Percentiles rank a stretch among this genome's conserved stretches.
Conservation (phyloP, 1,140 invertebrate species). For the Coenobita brevimanus region DNA sequence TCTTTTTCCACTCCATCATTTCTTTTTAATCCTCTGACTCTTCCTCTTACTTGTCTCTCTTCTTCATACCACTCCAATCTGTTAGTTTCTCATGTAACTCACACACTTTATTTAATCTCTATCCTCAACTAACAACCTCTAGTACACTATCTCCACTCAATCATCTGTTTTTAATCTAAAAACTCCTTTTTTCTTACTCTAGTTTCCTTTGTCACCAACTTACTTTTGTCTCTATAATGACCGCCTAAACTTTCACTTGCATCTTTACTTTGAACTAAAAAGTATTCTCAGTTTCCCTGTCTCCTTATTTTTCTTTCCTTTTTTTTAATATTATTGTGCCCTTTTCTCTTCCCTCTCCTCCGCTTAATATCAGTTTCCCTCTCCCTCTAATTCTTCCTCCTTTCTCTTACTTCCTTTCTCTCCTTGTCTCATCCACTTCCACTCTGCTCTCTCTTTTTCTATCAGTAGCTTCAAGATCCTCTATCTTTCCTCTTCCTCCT, state of each 20-base stretch:
- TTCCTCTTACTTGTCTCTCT: neutral
- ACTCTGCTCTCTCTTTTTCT: neutral
- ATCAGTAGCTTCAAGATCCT: neutral
- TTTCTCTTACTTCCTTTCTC: neutral
- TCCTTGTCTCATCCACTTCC: neutral
- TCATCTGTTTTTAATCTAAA: neutral
- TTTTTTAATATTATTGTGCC: neutral
- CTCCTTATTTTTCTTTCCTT: no score
- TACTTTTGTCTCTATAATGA: no score
- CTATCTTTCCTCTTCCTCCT: neutral
- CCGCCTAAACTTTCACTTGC: no score
- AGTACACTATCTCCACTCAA: neutral
- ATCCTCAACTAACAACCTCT: neutral
- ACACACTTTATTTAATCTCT: neutral
- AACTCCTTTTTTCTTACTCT: neutral
- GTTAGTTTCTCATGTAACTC: neutral
- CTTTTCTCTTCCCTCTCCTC: neutral
- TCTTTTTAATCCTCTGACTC: neutral
- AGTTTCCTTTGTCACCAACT: neutral
- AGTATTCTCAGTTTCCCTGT: no score
- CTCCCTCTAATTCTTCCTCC: neutral
- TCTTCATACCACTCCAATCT: no score
- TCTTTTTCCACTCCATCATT: no score
- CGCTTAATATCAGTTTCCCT: neutral
- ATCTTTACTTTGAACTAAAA: no score